phyloP scores from a whole-genome alignment of 2,113 vertebrate genomes.

The Ailuropoda melanoleuca region DNA sequence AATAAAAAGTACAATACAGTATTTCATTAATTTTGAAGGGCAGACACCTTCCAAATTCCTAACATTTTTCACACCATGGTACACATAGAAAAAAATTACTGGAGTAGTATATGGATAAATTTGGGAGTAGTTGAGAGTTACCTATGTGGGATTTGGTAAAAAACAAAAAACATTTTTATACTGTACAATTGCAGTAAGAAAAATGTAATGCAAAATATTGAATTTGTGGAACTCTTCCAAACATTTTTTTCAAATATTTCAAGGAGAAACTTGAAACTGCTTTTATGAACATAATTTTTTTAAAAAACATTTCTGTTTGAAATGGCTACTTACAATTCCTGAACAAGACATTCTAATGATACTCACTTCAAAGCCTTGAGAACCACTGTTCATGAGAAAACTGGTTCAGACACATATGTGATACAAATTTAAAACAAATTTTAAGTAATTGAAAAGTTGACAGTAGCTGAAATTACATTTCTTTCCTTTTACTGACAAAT shows the following conservation, averaged over 20 bases:
- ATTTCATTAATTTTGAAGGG: not conserved
- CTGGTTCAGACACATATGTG: not conserved
- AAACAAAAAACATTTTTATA: not conserved
- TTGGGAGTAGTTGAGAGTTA: not conserved
- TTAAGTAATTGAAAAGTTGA: not conserved
- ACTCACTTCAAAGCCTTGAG: not conserved
- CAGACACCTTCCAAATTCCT: not conserved
- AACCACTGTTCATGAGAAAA: not conserved
- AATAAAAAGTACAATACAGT: not conserved
- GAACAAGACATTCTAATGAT: not conserved
- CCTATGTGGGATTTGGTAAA: not conserved
- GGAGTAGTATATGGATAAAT: not conserved
- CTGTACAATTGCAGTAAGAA: not conserved
- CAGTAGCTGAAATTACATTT: not conserved
- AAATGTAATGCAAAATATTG: not conserved
- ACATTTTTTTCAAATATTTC: not conserved
- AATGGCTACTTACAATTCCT: not conserved
- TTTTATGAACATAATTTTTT: not conserved
- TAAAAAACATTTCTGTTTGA: not conserved
- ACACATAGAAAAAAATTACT: not conserved
- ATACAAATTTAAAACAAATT: not conserved
- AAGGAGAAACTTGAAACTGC: not conserved
- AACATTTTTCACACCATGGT: not conserved
- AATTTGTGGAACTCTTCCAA: slow-evolving; percentile 10
- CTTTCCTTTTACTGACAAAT: not conserved